Base-by-base conservation (phyloP, 2,888 invertebrate species). In the Netelia inedita region DNA sequence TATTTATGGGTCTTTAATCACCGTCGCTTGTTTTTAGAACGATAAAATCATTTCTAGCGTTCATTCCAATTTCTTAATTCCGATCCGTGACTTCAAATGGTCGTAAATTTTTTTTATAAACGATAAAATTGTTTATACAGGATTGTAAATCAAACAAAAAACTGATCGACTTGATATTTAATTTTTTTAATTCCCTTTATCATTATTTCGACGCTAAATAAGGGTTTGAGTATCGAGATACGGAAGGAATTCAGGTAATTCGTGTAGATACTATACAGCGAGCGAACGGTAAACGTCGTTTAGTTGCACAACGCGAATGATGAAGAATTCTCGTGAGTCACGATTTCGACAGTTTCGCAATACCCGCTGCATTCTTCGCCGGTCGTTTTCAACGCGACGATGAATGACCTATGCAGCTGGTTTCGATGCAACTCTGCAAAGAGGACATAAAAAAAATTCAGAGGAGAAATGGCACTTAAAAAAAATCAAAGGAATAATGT, bases 231-330 rank as follows among this genome's bases (percentile, higher is more conserved):
- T 28, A 28, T 28, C 28, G 28, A 28, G 0, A 11, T 50, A n/a
- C 50, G 50, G 50, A 11, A 28, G 5, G 50, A 10, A 2, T 14
- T 50, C 2, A 50, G 50, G 50, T 11, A n/a, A n/a, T 50, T 11
- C 11, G n/a, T 50, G 50, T 14, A 5, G 3, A 50, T 10, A 50
- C 11, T 2, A 50, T 11, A 53, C 53, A 8, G 6, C n/a, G 57
- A 57, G 21, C 16, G 9, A 57, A 57, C 16, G 21, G 19, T 28
- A 57, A 73, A 66, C 35, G 28, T 19, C 14, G 43, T 41, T 66
- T 69, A 35, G 43, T 83, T 79, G 69, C 53, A 69, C 55, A 83
- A 83, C 61, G 14, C n/a, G 19, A 57, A 63, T 68, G 73, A 74
- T 59, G 73, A 28, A 46, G 57, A 76, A 46, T 41, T 68, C 28